phyloP scores from a whole-genome alignment of 1,140 invertebrate species.

The Bombyx mori region DNA sequence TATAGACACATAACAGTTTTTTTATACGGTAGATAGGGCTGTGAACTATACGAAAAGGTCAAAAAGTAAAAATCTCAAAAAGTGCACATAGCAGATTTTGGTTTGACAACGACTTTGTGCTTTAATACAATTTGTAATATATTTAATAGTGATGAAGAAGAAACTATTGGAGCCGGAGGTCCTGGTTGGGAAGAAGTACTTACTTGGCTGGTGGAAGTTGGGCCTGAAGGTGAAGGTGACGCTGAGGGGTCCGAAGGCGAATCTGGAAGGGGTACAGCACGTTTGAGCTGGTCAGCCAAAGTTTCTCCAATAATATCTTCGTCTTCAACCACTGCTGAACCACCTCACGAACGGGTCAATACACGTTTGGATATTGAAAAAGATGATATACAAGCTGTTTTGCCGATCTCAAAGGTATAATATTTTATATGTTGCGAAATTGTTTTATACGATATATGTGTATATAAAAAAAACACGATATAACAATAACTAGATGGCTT shows the following conservation, averaged over 20 bases:
- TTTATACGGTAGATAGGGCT: no score
- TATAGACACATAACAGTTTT: no score
- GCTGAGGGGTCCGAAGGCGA: conserved; percentile 79
- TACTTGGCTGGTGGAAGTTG: conserved; percentile 91
- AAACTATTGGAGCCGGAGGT: conserved; percentile 74
- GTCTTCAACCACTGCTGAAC: conserved; percentile 54
- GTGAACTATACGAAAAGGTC: no score
- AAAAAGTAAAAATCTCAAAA: no score
- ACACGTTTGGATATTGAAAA: conserved; percentile 91
- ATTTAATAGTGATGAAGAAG: conserved; percentile 32
- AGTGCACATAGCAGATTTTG: no score
- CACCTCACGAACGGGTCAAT: conserved; percentile 76
- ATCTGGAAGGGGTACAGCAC: conserved; percentile 51
- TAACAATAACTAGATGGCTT: no score
- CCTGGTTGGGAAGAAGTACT: conserved; percentile 83
- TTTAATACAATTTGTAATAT: neutral
- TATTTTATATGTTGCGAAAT: neutral
- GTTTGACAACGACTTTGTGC: neutral
- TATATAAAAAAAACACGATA: no score
- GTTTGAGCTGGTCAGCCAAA: conserved; percentile 56
- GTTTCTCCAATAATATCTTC: conserved; percentile 41
- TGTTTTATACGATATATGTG: no score
- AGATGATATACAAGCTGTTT: conserved; percentile 93
- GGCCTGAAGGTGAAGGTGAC: conserved; percentile 82
- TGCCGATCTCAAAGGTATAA: conserved; percentile 90